phyloP scores from a whole-genome alignment of 2,797 vertebrate species.

The Sciurus vulgaris region DNA sequence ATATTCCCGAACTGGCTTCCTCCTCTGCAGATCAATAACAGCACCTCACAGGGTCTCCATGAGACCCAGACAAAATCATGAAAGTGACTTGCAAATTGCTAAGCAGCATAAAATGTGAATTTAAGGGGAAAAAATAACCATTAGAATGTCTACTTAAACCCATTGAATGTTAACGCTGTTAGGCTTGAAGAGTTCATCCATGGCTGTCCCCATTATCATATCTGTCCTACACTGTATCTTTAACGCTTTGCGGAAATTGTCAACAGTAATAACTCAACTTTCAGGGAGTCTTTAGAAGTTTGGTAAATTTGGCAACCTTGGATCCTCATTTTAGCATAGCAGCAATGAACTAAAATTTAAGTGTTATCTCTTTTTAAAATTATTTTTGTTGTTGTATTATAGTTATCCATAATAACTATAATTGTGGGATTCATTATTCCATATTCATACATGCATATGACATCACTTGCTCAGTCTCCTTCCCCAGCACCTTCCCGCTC shows the following conservation, averaged over 20 bases:
- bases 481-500: too few relatives aligned
- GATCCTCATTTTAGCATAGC: background rate
- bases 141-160: background rate
- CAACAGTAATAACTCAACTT: background rate
- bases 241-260: background rate
- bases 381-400: too few relatives aligned
- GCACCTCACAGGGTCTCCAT: background rate
- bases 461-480: too few relatives aligned
- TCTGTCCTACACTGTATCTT: background rate
- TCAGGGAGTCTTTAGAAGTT: background rate
- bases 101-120: background rate
- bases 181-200: background rate
- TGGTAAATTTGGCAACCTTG: background rate
- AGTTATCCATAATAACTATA: too few relatives aligned
- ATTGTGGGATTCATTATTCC: too few relatives aligned
- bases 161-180: background rate
- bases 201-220: background rate
- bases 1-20: background rate
- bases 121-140: background rate
- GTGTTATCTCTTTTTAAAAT: background rate
- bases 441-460: too few relatives aligned
- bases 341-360: background rate
- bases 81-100: background rate
- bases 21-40: background rate
- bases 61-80: constrained; percentile 30